phyloP scores from a whole-genome alignment of 2,113 vertebrate genomes.

The Thermophis baileyi region DNA sequence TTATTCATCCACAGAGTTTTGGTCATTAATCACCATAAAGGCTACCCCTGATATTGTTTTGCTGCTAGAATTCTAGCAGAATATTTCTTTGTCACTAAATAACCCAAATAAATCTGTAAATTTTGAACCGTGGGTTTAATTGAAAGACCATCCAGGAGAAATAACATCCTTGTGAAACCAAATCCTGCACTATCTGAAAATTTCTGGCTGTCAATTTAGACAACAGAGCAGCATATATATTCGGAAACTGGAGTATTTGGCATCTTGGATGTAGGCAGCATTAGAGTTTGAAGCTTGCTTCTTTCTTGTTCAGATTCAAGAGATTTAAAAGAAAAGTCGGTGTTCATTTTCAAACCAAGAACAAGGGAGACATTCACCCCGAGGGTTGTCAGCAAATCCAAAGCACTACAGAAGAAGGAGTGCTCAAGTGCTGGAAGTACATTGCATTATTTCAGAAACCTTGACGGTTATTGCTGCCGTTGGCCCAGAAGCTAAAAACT shows the following conservation, averaged over 20 bases:
- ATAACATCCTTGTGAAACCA: neutral
- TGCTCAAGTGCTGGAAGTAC: constrained; percentile 2
- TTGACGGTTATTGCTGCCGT: constrained; percentile 2
- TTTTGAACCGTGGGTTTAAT: neutral
- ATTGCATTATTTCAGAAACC: neutral
- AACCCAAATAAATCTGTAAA: neutral
- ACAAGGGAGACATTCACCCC: constrained; percentile 1
- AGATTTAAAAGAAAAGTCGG: neutral
- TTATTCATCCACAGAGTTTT: neutral
- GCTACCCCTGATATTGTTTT: neutral
- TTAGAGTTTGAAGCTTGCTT: neutral
- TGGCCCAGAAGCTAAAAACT: neutral
- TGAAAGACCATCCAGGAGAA: neutral
- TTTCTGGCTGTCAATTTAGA: neutral
- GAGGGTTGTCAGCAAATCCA: neutral
- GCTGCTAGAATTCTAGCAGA: neutral
- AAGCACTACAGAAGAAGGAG: neutral
- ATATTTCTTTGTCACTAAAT: neutral
- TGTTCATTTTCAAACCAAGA: constrained; percentile 8
- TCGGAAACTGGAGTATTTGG: neutral
- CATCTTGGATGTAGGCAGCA: neutral
- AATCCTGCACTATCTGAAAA: neutral
- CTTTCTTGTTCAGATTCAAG: neutral
- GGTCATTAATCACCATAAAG: neutral
- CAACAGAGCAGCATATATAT: neutral